These are phyloP conservation scores for Laothoe populi DNA, from an alignment of 2,888 invertebrate species.

Conservation along the genomic window DNA sequence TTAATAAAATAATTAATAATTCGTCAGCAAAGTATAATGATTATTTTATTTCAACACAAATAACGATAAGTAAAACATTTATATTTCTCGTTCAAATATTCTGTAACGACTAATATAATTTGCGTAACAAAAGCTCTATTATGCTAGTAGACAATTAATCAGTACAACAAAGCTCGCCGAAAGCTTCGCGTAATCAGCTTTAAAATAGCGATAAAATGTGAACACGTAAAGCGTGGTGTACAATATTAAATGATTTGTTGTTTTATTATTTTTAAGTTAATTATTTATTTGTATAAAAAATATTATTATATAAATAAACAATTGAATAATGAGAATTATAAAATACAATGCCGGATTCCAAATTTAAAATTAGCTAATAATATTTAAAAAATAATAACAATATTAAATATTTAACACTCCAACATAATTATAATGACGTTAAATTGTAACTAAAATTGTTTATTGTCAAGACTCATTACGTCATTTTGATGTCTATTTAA, in stretches of 20 bases:
- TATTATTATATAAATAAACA: too few relatives aligned
- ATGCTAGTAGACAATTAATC: conserved; percentile 12
- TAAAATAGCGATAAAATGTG: conserved; percentile 24
- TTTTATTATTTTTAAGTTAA: too few relatives aligned
- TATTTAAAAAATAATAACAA: neutral
- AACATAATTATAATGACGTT: neutral
- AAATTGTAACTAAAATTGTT: conserved; percentile 17
- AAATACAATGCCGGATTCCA: too few relatives aligned
- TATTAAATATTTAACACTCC: neutral
- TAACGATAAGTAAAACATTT: neutral
- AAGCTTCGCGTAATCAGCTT: conserved; percentile 17
- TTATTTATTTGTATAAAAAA: too few relatives aligned
- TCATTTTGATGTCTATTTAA: conserved; percentile 15
- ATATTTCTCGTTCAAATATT: neutral
- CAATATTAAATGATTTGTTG: neutral
- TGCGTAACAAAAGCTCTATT: neutral
- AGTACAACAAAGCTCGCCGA: conserved; percentile 25
- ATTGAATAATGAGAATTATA: too few relatives aligned
- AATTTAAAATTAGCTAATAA: too few relatives aligned
- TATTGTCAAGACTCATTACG: conserved; percentile 5
- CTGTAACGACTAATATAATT: neutral
- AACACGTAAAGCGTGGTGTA: neutral
- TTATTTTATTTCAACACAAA: neutral
- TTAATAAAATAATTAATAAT: too few relatives aligned
- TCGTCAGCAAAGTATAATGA: neutral